A percentile compares a stretch with the other conserved stretches of the same genome.
These are phyloP conservation scores for Heterodera filipjevi DNA, from an alignment of 2,888 invertebrate species.

Conservation along the genomic window DNA sequence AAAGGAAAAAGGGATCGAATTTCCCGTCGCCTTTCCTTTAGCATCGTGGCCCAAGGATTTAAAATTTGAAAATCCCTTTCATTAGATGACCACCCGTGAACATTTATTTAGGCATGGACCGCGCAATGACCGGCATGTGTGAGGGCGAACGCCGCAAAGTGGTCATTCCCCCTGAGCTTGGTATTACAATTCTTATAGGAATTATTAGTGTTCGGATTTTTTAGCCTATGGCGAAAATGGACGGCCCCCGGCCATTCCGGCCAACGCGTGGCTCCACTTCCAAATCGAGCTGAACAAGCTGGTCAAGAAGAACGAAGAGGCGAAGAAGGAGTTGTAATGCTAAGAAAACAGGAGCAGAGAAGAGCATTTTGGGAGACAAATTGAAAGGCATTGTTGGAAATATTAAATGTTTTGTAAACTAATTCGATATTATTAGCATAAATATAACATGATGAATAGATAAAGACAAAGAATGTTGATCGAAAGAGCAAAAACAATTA, in stretches of 20 bases:
- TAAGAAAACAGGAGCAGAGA: not conserved
- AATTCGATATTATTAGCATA: too few species aligned
- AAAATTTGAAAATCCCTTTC: too few species aligned
- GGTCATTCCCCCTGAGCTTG: conserved; percentile 59
- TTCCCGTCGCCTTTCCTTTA: too few species aligned
- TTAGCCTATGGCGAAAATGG: conserved; percentile 63
- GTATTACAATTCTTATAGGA: conserved; percentile 32
- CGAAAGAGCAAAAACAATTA: too few species aligned
- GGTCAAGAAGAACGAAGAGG: conserved; percentile 42
- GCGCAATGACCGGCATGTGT: conserved; percentile 63
- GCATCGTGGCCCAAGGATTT: too few species aligned
- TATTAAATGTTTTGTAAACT: too few species aligned
- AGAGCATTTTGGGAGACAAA: conserved; percentile 8
- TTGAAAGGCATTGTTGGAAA: too few species aligned
- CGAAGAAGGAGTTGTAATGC: conserved; percentile 49
- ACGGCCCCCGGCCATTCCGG: conserved; percentile 56
- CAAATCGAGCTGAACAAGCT: conserved; percentile 60
- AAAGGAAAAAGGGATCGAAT: too few species aligned
- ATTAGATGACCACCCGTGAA: not conserved
- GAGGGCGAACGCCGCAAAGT: conserved; percentile 60
- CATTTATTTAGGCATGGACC: conserved; percentile 61
- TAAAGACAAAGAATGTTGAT: too few species aligned
- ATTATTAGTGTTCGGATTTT: conserved; percentile 15
- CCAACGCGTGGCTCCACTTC: conserved; percentile 60
- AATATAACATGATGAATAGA: too few species aligned